A percentile compares a stretch with the other conserved stretches of the same genome.
Evolutionary conservation across 2,113 vertebrate species (phyloP).

Genomic region (Odocoileus hemionus): DNA sequence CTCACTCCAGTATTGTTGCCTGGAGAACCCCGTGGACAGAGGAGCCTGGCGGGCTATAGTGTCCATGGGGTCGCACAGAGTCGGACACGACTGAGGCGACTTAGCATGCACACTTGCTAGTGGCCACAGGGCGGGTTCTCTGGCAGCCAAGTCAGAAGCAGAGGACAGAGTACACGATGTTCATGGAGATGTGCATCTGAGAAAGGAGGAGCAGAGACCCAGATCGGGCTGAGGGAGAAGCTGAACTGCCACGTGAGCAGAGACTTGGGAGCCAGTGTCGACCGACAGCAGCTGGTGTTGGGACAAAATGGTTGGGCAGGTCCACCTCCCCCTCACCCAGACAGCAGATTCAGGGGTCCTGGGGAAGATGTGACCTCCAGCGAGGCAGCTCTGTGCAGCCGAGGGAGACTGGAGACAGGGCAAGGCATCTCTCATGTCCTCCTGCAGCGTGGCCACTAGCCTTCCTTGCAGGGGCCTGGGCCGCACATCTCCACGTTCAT

Average conservation of each 20-base stretch:
- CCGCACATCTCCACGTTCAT: fast-evolving
- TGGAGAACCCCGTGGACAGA: fast-evolving
- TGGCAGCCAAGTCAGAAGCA: not conserved
- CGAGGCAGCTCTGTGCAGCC: fast-evolving
- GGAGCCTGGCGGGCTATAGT: fast-evolving
- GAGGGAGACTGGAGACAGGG: not conserved
- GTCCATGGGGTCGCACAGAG: not conserved
- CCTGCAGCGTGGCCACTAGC: fast-evolving
- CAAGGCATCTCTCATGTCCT: not conserved
- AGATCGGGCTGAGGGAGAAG: not conserved
- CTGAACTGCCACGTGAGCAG: not conserved
- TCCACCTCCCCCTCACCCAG: not conserved
- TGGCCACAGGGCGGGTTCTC: not conserved
- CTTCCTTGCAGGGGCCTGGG: not conserved
- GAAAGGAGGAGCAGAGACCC: too few relatives aligned
- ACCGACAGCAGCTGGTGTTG: too few relatives aligned
- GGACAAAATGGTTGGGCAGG: too few relatives aligned
- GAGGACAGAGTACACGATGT: not conserved
- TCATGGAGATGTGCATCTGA: not conserved
- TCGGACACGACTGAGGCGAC: fast-evolving
- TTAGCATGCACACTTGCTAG: not conserved
- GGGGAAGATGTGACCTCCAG: too few relatives aligned
- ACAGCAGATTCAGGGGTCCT: not conserved
- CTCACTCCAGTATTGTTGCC: not conserved
- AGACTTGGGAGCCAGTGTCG: not conserved